These are phyloP conservation scores for Platerodrilus igneus DNA, from an alignment of 2,888 invertebrate species.

Conservation along the genomic window DNA sequence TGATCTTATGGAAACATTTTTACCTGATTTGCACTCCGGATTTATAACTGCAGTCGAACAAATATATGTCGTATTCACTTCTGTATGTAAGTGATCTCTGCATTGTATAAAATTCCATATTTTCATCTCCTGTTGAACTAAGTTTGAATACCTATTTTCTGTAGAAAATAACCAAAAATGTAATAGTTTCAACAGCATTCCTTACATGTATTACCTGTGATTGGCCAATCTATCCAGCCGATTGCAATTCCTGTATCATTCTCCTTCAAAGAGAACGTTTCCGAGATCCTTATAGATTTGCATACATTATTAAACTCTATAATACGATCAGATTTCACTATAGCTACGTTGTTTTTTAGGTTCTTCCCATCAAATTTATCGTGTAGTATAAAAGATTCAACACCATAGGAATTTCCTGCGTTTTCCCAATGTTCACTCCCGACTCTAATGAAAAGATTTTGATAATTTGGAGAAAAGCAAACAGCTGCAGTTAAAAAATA, in stretches of 20 bases:
- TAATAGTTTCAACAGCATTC: no score
- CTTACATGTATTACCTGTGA: no score
- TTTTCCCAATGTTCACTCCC: constrained; percentile 10
- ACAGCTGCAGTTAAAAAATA: constrained; percentile 9
- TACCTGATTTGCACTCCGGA: no score
- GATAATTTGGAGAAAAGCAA: constrained; percentile 7
- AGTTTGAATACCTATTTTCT: no score
- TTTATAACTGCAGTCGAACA: no score
- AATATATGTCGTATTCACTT: no score
- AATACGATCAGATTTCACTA: neutral
- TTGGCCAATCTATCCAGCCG: constrained; percentile 6
- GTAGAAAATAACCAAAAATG: no score
- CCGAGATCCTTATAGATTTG: neutral
- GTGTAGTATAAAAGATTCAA: constrained; percentile 7
- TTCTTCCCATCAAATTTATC: constrained; percentile 4
- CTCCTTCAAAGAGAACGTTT: neutral
- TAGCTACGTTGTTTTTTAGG: constrained; percentile 10
- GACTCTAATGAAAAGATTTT: neutral
- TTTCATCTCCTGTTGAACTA: no score
- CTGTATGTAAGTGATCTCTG: no score
- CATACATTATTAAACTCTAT: constrained; percentile 1
- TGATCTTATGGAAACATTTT: no score
- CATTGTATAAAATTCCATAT: no score
- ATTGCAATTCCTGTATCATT: constrained; percentile 1
- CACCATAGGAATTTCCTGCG: neutral